Evolutionary conservation across 2,113 vertebrate species (phyloP), one percentile per base, ranked within the genome.

Genomic region (Takifugu flavidus): DNA sequence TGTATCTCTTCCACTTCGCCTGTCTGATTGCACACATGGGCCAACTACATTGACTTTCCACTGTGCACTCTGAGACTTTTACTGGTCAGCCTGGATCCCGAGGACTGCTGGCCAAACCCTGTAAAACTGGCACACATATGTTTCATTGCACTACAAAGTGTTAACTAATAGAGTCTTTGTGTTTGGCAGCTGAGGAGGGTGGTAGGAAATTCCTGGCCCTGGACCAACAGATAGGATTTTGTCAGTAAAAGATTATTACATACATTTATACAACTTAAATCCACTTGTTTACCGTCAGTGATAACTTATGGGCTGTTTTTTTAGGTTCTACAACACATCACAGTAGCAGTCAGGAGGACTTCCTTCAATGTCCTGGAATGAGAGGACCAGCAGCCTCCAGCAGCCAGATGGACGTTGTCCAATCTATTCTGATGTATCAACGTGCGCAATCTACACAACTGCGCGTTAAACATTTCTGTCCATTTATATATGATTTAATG

Each of bases 31-130:
- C 75, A 74, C 82, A 75, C 65, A 7, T 20, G 25, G 67, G 67
- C 77, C 74, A 77, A 82, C 78, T 83, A 77, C 75, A 67, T 82
- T 73, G 75, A 84, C 79, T 89, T 89, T 89, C 85, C 88, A 87
- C 71, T 76, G 72, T 64, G 80, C 65, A 25, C 77, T 63, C 39
- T 55, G 52, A 69, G 62, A 25, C 13, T 82, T 89, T 87, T 86
- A 87, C 83, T 83, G 82, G 84, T 86, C 83, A 87, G 56, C 43
- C 60, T 66, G 83, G 88, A 89, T 75, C 59, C 52, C 20, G 65
- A 53, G 72, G 61, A 13, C 59, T 60, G 31, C 57, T 34, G 66
- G 80, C 88, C 85, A 88, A 82, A 78, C 34, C 67, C 77, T 39
- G 39, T 86, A 84, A 90, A 89, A 87, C 78, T 70, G 84, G 67